These are phyloP conservation scores for Cyclura pinguis DNA, from an alignment of 2,797 vertebrate genomes.

Conservation along the genomic window DNA sequence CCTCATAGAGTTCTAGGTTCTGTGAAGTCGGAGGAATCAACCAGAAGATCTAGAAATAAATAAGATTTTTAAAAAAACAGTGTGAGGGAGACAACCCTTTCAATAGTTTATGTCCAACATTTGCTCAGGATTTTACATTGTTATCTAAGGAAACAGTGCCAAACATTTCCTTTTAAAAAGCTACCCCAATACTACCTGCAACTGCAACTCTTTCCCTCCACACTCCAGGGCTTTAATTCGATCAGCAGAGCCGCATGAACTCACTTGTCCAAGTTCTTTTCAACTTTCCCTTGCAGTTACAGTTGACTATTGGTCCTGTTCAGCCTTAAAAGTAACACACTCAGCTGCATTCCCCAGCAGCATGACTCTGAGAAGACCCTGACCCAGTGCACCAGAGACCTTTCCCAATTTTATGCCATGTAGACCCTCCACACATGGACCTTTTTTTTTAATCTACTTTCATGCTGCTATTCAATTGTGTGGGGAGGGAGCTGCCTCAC, in stretches of 20 bases:
- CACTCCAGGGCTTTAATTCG: background rate
- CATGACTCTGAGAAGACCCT: background rate
- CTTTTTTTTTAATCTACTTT: background rate
- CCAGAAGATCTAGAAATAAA: constrained; percentile 92
- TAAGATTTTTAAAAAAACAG: constrained; percentile 33
- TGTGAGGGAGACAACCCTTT: constrained; percentile 30
- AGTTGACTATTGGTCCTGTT: background rate
- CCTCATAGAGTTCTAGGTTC: constrained; percentile 95
- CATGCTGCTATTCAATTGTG: no score
- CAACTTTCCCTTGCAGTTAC: background rate
- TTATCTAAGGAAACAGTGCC: no score
- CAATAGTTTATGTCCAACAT: background rate
- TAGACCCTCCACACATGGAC: background rate
- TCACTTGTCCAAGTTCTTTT: background rate
- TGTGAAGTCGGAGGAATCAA: constrained; percentile 93
- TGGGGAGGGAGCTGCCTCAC: no score
- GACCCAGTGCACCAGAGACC: no score
- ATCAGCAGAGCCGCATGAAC: background rate
- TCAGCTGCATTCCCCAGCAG: background rate
- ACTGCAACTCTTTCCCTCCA: no score
- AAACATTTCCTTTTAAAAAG: background rate
- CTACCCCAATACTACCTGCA: background rate
- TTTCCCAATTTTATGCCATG: background rate
- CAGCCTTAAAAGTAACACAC: background rate
- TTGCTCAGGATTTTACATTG: no score